These are phyloP conservation scores for Ylistrum balloti DNA, from an alignment of 1,140 invertebrate species.

Conservation along the genomic window DNA sequence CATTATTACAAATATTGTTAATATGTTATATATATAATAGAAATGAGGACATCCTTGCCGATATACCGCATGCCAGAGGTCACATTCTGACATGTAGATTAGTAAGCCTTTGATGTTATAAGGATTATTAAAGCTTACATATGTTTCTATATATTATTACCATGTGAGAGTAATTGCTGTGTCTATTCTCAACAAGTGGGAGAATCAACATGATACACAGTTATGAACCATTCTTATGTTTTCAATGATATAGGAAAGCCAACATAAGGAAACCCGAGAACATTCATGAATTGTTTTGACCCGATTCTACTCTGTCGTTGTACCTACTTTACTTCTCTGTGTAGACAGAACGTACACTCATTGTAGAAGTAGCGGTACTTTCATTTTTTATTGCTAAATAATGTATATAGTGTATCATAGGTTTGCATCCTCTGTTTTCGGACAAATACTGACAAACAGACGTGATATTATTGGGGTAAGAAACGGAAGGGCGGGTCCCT, in stretches of 20 bases:
- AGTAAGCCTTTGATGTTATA: constrained; percentile 1
- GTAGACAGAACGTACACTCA: background rate
- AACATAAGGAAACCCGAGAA: too few relatives aligned
- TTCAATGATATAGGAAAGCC: background rate
- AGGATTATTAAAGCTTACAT: background rate
- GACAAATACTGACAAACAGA: background rate
- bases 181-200: background rate
- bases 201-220: background rate
- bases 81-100: background rate
- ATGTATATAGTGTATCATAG: background rate
- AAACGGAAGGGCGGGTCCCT: background rate
- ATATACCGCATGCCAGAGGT: background rate
- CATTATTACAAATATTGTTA: background rate
- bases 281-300: background rate
- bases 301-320: background rate
- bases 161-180: background rate
- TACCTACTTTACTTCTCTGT: background rate
- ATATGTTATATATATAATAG: background rate
- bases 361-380: background rate
- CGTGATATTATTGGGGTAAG: background rate
- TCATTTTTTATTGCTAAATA: background rate
- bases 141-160: background rate
- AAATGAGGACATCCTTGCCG: background rate
- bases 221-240: background rate
- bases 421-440: background rate